These are phyloP conservation scores for Drosophila virilis DNA, from an alignment of 1,140 invertebrate species.

Conservation along the genomic window DNA sequence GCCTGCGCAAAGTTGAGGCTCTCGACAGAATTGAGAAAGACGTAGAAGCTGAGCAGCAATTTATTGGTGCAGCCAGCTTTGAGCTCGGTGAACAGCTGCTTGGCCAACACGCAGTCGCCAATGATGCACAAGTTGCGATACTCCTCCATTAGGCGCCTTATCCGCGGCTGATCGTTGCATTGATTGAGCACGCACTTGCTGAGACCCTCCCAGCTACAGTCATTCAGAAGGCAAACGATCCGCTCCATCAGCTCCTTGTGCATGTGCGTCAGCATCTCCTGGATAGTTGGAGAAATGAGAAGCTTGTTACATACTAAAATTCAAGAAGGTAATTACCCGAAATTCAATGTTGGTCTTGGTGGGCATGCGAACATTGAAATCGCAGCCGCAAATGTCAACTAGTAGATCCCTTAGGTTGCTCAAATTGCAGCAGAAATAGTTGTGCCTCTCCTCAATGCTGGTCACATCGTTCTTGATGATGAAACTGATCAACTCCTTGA, in stretches of 20 bases:
- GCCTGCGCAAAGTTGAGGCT: conserved; percentile 46
- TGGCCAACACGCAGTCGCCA: conserved; percentile 48
- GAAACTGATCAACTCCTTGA: conserved; percentile 45
- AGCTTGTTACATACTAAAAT: too few relatives aligned
- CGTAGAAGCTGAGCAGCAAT: conserved; percentile 37
- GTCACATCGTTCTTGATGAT: conserved; percentile 49
- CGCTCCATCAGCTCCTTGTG: conserved; percentile 63
- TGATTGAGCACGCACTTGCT: background rate
- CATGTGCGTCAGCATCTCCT: conserved; percentile 74
- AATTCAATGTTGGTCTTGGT: conserved; percentile 65
- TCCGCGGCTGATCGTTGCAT: conserved; percentile 17
- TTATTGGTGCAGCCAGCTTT: conserved; percentile 17
- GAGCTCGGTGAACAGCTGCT: conserved; percentile 51
- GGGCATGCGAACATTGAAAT: conserved; percentile 67
- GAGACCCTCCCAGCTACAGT: conserved; percentile 30
- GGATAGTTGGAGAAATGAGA: too few relatives aligned
- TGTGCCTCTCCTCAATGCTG: conserved; percentile 20
- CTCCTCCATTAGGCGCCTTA: conserved; percentile 43
- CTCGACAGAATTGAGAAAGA: conserved; percentile 57
- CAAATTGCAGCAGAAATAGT: conserved; percentile 63
- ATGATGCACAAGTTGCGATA: conserved; percentile 31
- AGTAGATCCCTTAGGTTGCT: conserved; percentile 55
- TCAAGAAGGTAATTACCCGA: conserved; percentile 28
- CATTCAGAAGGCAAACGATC: conserved; percentile 23
- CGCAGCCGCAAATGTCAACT: conserved; percentile 58